These are phyloP conservation scores for Orchesellides sinensis DNA, from an alignment of 2,888 invertebrate genomes.

Conservation along the genomic window DNA sequence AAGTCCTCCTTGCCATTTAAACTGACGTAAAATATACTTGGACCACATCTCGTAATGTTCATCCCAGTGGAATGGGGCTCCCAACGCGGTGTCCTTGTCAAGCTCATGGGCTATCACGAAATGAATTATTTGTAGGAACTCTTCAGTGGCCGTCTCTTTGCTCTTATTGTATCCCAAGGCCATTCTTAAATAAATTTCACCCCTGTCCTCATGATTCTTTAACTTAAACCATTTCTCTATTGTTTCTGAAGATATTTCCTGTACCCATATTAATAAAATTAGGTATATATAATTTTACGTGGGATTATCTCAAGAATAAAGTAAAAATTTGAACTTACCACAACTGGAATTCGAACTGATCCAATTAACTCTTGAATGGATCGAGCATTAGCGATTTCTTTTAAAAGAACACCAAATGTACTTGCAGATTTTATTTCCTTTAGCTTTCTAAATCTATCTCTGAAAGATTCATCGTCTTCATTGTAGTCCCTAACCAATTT, in stretches of 20 bases:
- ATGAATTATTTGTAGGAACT: slow-evolving; percentile 58
- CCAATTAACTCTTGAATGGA: slow-evolving; percentile 61
- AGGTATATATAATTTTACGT: not conserved
- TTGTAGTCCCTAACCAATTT: slow-evolving; percentile 65
- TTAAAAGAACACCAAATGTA: slow-evolving; percentile 41
- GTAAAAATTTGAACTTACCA: slow-evolving; percentile 38
- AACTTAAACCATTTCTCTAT: slow-evolving; percentile 59
- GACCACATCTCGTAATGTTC: slow-evolving; percentile 55
- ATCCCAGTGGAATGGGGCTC: slow-evolving; percentile 61
- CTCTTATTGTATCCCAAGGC: slow-evolving; percentile 59
- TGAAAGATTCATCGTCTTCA: slow-evolving; percentile 54
- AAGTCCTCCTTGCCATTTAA: slow-evolving; percentile 62
- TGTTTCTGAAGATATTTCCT: slow-evolving; percentile 64
- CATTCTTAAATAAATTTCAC: slow-evolving; percentile 61
- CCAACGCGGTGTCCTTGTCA: slow-evolving; percentile 30
- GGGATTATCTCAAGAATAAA: not conserved
- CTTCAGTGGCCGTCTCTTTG: slow-evolving; percentile 55
- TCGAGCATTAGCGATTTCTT: slow-evolving; percentile 58
- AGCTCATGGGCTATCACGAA: slow-evolving; percentile 48
- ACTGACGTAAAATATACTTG: slow-evolving; percentile 57
- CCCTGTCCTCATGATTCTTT: slow-evolving; percentile 43
- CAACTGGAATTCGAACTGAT: slow-evolving; percentile 50
- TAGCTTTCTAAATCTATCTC: slow-evolving; percentile 40
- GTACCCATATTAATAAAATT: not conserved
- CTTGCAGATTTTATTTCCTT: slow-evolving; percentile 51